Percentiles rank a stretch among this genome's conserved stretches.
Evolutionary conservation across 2,888 invertebrate genomes (phyloP).

Genomic region (Cotesia congregata): DNA sequence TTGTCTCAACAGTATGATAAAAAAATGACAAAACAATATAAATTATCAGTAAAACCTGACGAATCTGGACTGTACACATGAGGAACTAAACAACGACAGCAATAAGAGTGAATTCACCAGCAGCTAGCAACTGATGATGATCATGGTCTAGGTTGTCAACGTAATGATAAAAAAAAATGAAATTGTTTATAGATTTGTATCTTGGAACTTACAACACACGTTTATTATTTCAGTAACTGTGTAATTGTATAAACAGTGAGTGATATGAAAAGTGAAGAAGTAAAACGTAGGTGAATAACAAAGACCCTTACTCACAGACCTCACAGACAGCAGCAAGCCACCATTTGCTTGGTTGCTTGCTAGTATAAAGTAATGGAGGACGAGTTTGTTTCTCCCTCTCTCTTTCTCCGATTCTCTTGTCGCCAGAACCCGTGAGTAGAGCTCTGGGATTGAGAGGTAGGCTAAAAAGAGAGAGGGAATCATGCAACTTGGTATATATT

Average conservation of each 20-base stretch:
- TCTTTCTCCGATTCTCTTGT: conserved; percentile 44
- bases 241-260: too few species aligned
- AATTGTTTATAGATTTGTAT: conserved; percentile 2
- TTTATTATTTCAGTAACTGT: background rate
- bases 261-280: conserved; percentile 23
- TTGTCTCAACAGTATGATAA: conserved; percentile 27
- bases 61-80: conserved; percentile 5
- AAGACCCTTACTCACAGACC: conserved; percentile 52
- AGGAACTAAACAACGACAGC: too few species aligned
- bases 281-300: conserved; percentile 55
- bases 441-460: conserved; percentile 17
- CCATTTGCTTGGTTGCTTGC: conserved; percentile 62
- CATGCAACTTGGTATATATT: conserved; percentile 17
- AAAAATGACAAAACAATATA: conserved; percentile 48
- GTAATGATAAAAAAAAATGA: background rate
- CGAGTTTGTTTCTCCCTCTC: conserved; percentile 56
- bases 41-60: conserved; percentile 26
- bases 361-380: conserved; percentile 64
- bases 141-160: background rate
- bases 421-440: conserved; percentile 24
- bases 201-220: background rate
- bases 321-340: conserved; percentile 57
- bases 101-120: too few species aligned
- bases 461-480: conserved; percentile 18
- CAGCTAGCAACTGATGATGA: background rate